Conservation (phyloP, 1,140 invertebrate genomes). For the Pomacea maculata region DNA sequence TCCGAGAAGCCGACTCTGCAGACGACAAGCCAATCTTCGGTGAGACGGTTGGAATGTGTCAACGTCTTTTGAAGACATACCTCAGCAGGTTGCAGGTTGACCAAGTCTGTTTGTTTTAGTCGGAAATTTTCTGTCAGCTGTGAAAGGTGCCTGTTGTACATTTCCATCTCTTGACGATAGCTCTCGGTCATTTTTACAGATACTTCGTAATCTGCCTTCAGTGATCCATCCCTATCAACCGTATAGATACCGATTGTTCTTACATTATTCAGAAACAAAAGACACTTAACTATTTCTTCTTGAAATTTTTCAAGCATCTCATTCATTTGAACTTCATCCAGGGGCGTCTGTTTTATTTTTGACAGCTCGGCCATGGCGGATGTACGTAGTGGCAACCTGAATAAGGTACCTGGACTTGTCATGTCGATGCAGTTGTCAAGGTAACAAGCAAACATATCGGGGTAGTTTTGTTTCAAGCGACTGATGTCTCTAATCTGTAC, state of each 20-base stretch:
- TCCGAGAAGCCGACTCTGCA: constrained; percentile 6
- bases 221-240: constrained; percentile 7
- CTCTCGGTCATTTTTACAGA: neutral
- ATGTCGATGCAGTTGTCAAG: constrained; percentile 29
- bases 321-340: constrained; percentile 16
- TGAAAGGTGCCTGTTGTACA: neutral
- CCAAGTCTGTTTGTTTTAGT: neutral
- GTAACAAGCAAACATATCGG: constrained; percentile 50
- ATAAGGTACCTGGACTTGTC: constrained; percentile 40
- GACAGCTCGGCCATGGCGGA: constrained; percentile 40
- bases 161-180: neutral
- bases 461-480: constrained; percentile 31
- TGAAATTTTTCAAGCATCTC: constrained; percentile 1
- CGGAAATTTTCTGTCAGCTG: neutral
- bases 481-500: constrained; percentile 29
- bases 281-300: constrained; percentile 7
- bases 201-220: constrained; percentile 5
- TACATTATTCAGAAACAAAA: constrained; percentile 19
- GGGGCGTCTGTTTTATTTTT: constrained; percentile 27
- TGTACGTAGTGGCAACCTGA: constrained; percentile 49
- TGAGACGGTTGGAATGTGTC: neutral
- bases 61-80: neutral
- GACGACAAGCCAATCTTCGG: constrained; percentile 12
- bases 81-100: neutral
- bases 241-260: constrained; percentile 10